phyloP scores from a whole-genome alignment of 2,113 vertebrate genomes.

The Perca fluviatilis region DNA sequence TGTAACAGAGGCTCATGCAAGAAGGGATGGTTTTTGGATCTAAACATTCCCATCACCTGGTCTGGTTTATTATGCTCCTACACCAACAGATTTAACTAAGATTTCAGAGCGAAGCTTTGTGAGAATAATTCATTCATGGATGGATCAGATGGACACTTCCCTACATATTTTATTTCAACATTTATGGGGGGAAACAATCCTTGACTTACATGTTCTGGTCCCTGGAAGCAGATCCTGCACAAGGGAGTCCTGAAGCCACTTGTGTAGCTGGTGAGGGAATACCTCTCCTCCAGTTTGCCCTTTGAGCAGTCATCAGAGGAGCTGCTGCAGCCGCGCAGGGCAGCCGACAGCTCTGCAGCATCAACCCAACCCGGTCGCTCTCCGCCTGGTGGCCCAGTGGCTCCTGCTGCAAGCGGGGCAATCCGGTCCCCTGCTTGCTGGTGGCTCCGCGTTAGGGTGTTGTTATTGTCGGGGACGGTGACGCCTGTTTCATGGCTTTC shows the following conservation, averaged over 20 bases:
- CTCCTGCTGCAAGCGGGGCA: conserved; percentile 75
- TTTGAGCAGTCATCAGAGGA: conserved; percentile 94
- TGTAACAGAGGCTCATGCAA: background rate
- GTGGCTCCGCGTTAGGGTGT: conserved; percentile 84
- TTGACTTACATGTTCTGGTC: conserved; percentile 94
- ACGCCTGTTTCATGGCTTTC: conserved; percentile 77
- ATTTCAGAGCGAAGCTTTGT: background rate
- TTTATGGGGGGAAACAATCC: background rate
- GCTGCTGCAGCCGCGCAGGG: conserved; percentile 88
- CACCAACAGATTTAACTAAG: background rate
- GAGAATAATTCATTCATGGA: background rate
- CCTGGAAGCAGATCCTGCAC: conserved; percentile 99
- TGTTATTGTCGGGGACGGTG: conserved; percentile 85
- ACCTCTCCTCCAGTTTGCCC: conserved; percentile 92
- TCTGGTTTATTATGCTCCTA: background rate
- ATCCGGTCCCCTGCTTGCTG: conserved; percentile 79
- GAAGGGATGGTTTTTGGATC: background rate
- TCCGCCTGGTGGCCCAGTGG: conserved; percentile 77
- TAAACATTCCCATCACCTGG: background rate
- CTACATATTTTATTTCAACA: background rate
- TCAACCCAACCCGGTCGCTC: conserved; percentile 86
- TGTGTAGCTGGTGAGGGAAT: conserved; percentile 94
- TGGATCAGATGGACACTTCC: background rate
- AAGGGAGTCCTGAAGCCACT: conserved; percentile 96
- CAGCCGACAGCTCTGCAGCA: conserved; percentile 86